Evolutionary conservation across 1,140 invertebrate species (phyloP).

Genomic region (Drosophila parvula): DNA sequence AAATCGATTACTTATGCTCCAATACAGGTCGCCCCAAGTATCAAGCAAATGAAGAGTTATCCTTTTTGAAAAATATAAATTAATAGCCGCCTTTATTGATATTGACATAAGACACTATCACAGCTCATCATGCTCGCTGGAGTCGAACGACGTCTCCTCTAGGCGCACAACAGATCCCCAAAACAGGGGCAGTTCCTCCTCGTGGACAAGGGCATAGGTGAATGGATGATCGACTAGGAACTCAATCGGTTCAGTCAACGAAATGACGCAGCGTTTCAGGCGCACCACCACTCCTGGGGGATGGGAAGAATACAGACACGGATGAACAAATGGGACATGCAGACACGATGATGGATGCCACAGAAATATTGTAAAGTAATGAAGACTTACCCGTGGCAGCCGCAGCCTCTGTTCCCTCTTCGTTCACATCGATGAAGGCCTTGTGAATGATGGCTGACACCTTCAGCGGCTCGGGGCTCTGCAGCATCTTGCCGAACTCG

Average conservation of each 20-base stretch:
- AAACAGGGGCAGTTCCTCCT: slow-evolving; percentile 51
- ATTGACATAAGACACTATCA: slow-evolving; percentile 27
- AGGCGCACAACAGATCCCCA: slow-evolving; percentile 58
- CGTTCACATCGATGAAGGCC: slow-evolving; percentile 86
- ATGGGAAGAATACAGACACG: slow-evolving; percentile 42
- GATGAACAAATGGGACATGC: slow-evolving; percentile 23
- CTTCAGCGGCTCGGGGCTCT: slow-evolving; percentile 84
- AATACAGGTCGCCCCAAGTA: not conserved
- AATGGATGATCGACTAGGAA: slow-evolving; percentile 79
- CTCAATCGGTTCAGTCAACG: slow-evolving; percentile 41
- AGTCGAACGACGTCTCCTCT: slow-evolving; percentile 14
- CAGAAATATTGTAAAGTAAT: not conserved
- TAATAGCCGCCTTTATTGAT: slow-evolving; percentile 40
- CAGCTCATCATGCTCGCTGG: slow-evolving; percentile 58
- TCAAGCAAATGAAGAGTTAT: not conserved
- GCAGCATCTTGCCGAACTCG: slow-evolving; percentile 87
- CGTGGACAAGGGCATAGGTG: slow-evolving; percentile 64
- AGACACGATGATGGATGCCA: slow-evolving; percentile 11
- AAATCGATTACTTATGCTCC: not conserved
- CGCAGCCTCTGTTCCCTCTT: slow-evolving; percentile 86
- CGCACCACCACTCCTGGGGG: slow-evolving; percentile 57
- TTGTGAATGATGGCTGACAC: slow-evolving; percentile 86
- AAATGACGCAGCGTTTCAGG: slow-evolving; percentile 54
- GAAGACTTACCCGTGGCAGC: slow-evolving; percentile 80
- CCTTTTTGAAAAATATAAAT: slow-evolving; percentile 2